Conservation (phyloP, 2,888 invertebrate species). For the Sturmia bella region DNA sequence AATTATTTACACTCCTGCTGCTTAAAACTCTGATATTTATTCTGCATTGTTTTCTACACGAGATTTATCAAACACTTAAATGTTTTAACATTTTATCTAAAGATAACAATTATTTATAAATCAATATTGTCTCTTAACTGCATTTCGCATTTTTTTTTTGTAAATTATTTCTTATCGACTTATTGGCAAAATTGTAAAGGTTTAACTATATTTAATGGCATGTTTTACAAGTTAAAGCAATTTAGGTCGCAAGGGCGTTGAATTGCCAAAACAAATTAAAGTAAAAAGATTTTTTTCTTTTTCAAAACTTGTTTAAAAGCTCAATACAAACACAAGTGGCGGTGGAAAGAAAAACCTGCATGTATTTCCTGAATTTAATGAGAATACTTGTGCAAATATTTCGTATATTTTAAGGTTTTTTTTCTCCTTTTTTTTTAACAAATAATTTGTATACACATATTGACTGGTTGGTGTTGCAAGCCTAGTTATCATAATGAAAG, state of each 20-base stretch:
- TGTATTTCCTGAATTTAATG: constrained; percentile 54
- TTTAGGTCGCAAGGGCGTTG: constrained; percentile 69
- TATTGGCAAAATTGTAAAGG: constrained; percentile 51
- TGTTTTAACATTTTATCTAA: constrained; percentile 23
- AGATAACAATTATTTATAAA: constrained; percentile 16
- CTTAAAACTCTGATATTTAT: too few relatives aligned
- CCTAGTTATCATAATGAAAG: constrained; percentile 64
- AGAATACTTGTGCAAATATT: constrained; percentile 20
- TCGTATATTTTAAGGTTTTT: neutral
- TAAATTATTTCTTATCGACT: constrained; percentile 29
- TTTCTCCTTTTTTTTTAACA: constrained; percentile 30
- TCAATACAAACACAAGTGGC: neutral
- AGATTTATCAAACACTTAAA: constrained; percentile 25
- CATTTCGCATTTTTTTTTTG: neutral
- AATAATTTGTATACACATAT: constrained; percentile 37
- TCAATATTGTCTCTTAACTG: neutral
- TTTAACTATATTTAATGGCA: constrained; percentile 56
- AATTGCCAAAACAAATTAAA: constrained; percentile 46
- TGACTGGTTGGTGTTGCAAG: constrained; percentile 39
- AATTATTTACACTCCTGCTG: too few relatives aligned
- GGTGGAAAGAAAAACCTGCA: constrained; percentile 14
- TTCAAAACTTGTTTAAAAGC: constrained; percentile 37
- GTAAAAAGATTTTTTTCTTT: constrained; percentile 3
- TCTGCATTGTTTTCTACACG: too few relatives aligned
- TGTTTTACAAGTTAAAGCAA: constrained; percentile 61